Base-by-base conservation (phyloP, 1,140 invertebrate species). In the Pachyrhynchus sulphureomaculatus region DNA sequence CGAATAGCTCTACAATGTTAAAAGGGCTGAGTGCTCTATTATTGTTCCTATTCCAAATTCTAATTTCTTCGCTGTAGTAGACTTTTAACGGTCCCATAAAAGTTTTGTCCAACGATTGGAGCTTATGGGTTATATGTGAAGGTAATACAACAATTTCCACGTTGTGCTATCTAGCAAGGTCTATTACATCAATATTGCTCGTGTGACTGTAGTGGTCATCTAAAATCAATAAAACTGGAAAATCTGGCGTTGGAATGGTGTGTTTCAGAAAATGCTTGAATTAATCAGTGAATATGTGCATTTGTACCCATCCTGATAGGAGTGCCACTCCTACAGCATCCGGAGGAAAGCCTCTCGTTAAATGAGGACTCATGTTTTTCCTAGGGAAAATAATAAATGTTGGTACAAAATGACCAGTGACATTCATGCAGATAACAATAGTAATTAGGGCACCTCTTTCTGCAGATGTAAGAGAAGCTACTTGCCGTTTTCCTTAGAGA, bases 51-150 rank as follows among this genome's bases (percentile, higher is more conserved):
- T 6, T 4, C 42, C 42, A 45, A 3, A 17, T 41, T 20, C 15
- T 9, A 29, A 59, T 64, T 44, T 64, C 62, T 51, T 59, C 62
- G 52, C 26, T 59, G n/a, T 48, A 51, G 36, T 51, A 52, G 29
- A 8, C n/a, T 62, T 41, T 65, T 70, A 12, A 24, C 9, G 70
- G 65, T 15, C 56, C 52, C 65, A 75, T 74, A 42, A 77, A 68
- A 13, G 63, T 34, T 12, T 67, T 58, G 51, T 76, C 76, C 6
- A 76, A 42, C 17, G 75, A 72, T 56, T 78, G 75, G 70, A 77
- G 41, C 20, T 68, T 64, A 57, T 75, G 72, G 2, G 66, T 74
- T 17, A 45, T 60, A 41, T 78, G 75, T 9, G 74, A 69, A 29
- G 75, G 72, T 6, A 77, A 58, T 24, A 45, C 70, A 8, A 74